A percentile compares a stretch with the other conserved stretches of the same genome.
Conservation (phyloP, 2,797 vertebrate genomes). For the Artibeus jamaicensis region DNA sequence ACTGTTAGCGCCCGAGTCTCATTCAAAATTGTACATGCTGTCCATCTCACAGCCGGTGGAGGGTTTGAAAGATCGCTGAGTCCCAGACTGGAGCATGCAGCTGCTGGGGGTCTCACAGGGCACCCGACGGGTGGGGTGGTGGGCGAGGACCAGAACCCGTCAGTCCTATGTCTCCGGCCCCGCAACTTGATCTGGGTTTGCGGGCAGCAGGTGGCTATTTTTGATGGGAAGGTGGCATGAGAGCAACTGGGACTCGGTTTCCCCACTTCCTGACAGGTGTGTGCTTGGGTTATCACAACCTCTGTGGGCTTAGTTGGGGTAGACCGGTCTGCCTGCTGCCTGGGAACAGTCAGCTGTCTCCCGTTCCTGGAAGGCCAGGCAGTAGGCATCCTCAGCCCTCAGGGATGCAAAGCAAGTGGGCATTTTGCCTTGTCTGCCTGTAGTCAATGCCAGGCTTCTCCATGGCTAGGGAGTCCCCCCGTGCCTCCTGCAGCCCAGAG, state of each 20-base stretch:
- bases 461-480: not conserved
- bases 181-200: accelerated
- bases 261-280: not conserved
- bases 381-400: not conserved
- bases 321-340: not conserved
- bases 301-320: not conserved
- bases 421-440: not conserved
- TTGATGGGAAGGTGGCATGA: too few species aligned
- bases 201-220: not conserved
- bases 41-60: not conserved
- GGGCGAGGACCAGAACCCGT: not conserved
- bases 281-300: not conserved
- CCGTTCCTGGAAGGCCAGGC: not conserved
- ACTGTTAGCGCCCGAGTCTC: not conserved
- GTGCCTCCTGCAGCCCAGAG: not conserved
- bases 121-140: accelerated
- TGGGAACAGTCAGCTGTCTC: not conserved
- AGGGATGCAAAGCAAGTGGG: not conserved
- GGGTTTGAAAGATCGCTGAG: not conserved
- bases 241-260: not conserved
- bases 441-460: not conserved
- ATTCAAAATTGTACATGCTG: too few species aligned
- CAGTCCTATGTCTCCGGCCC: too few species aligned
- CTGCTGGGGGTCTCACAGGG: not conserved
- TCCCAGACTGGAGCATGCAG: not conserved